A percentile compares a stretch with the other conserved stretches of the same genome.
Evolutionary conservation across 2,797 vertebrate species (phyloP).

Genomic region (Jordanella pulchra): DNA sequence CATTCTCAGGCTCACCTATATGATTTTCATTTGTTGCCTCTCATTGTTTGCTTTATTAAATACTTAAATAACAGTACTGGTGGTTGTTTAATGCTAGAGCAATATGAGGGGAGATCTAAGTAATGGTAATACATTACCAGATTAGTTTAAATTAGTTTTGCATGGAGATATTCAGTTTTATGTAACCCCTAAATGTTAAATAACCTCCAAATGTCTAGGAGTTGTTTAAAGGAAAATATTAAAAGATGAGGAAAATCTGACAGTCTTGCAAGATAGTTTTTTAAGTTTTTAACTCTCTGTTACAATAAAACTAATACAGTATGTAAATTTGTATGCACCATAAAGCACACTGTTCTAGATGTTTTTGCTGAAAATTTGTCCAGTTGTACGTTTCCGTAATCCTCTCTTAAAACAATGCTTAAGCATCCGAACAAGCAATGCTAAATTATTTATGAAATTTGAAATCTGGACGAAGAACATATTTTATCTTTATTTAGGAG

Average conservation of each 20-base stretch:
- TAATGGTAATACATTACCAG: neutral
- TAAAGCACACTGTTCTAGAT: neutral
- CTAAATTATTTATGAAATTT: neutral
- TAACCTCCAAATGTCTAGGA: neutral
- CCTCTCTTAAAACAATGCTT: neutral
- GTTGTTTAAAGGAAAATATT: neutral
- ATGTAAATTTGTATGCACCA: too few relatives aligned
- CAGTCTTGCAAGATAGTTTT: neutral
- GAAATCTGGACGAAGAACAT: neutral
- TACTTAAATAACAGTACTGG: conserved; percentile 1
- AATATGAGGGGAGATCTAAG: neutral
- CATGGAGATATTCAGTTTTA: neutral
- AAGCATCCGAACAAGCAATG: too few relatives aligned
- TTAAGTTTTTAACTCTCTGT: neutral
- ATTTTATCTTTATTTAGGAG: neutral
- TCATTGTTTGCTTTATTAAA: conserved; percentile 25
- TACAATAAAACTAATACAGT: neutral
- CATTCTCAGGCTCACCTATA: neutral
- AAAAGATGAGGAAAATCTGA: neutral
- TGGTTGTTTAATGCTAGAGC: conserved; percentile 1
- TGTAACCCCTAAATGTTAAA: neutral
- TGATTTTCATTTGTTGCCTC: neutral
- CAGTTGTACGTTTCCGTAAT: neutral
- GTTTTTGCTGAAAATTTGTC: neutral
- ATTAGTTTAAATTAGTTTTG: neutral